Evolutionary conservation across 2,888 invertebrate genomes (phyloP).

Genomic region (Taphrorychus bicolor): DNA sequence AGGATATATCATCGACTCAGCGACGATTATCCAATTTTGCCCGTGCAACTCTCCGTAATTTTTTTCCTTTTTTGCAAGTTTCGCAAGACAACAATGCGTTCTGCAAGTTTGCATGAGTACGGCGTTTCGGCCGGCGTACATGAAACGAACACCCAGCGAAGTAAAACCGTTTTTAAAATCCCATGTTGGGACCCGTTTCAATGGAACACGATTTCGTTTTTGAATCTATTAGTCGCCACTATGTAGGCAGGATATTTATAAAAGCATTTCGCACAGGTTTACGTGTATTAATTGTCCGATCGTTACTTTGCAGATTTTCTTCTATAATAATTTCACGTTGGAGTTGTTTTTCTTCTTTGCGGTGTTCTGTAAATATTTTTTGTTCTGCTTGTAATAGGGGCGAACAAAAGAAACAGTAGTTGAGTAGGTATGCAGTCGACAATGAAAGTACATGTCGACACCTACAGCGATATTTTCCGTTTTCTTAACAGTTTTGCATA

Average conservation of each 20-base stretch:
- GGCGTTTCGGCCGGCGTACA: conserved; percentile 25
- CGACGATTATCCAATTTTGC: conserved; percentile 20
- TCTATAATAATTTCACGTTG: no score
- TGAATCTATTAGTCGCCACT: conserved; percentile 31
- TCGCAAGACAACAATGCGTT: conserved; percentile 25
- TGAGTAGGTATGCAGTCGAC: neutral
- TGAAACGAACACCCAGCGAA: conserved; percentile 24
- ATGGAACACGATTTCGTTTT: conserved; percentile 26
- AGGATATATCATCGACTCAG: neutral
- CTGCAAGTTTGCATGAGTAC: conserved; percentile 31
- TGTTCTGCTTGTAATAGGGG: no score
- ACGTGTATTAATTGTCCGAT: conserved; percentile 18
- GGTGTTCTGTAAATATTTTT: neutral
- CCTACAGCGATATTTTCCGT: no score
- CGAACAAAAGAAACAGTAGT: neutral
- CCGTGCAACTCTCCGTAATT: conserved; percentile 5
- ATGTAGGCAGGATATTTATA: conserved; percentile 33
- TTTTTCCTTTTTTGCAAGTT: conserved; percentile 19
- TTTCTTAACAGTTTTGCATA: no score
- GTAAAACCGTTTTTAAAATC: conserved; percentile 16
- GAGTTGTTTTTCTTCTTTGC: neutral
- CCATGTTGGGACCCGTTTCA: conserved; percentile 8
- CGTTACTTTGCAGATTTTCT: conserved; percentile 32
- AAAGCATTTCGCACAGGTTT: neutral
- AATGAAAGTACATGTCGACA: neutral